A percentile compares a stretch with the other conserved stretches of the same genome.
Conservation (phyloP, 2,797 vertebrate species). For the Lithobates pipiens region DNA sequence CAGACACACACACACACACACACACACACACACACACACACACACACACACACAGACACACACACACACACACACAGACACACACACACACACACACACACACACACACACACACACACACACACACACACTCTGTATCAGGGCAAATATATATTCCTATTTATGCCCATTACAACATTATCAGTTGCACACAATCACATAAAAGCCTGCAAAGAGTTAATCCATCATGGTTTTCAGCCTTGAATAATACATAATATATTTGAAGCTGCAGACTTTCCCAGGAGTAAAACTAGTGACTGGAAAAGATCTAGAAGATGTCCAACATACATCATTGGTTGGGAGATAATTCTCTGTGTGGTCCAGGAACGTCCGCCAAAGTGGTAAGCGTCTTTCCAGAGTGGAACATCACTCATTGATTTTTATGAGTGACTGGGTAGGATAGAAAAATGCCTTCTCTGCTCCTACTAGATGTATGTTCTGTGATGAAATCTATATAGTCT, state of each 20-base stretch:
- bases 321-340: background rate
- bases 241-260: slow-evolving; percentile 1
- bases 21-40: no score
- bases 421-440: background rate
- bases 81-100: no score
- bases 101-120: no score
- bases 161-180: background rate
- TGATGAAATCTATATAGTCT: background rate
- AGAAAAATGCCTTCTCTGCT: background rate
- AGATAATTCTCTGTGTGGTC: slow-evolving; percentile 5
- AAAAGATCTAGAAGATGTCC: background rate
- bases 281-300: slow-evolving; percentile 1
- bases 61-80: no score
- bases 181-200: background rate
- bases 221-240: background rate
- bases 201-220: background rate
- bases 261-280: background rate
- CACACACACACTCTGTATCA: background rate
- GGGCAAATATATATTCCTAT: background rate
- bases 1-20: no score
- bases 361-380: background rate
- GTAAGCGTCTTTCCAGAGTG: background rate
- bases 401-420: background rate
- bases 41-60: no score
- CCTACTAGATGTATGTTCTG: background rate